Percentiles rank a stretch among this genome's conserved stretches.
Conservation (phyloP, 1,140 invertebrate species). For the Drosophila insularis region DNA sequence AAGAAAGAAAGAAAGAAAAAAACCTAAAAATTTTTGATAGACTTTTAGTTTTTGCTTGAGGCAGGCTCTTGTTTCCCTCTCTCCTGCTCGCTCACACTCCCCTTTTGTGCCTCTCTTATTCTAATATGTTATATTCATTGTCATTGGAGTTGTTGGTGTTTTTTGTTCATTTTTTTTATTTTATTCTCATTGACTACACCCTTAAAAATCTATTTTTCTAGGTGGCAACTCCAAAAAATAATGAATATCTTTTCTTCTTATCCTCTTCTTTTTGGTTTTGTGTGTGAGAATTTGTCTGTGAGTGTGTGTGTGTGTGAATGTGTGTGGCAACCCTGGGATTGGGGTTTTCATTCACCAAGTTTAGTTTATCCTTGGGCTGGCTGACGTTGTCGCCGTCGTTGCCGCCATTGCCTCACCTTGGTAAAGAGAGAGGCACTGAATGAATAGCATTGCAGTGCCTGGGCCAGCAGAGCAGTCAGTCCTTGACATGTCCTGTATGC, state of each 20-base stretch:
- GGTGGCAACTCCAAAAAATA: slow-evolving; percentile 33
- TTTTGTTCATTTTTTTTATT: slow-evolving; percentile 5
- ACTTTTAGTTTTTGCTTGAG: slow-evolving; percentile 78
- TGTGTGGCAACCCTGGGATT: slow-evolving; percentile 3
- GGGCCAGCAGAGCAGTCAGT: slow-evolving; percentile 31
- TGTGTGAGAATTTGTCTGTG: not conserved
- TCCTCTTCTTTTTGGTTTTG: slow-evolving; percentile 5
- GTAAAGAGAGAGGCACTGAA: slow-evolving; percentile 23
- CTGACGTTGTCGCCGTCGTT: slow-evolving; percentile 35
- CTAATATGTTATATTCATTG: slow-evolving; percentile 16
- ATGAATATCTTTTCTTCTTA: slow-evolving; percentile 10
- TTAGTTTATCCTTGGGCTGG: slow-evolving; percentile 40
- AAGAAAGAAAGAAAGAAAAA: slow-evolving; percentile 14
- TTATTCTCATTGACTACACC: slow-evolving; percentile 26
- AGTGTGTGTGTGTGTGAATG: not conserved
- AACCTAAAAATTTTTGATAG: slow-evolving; percentile 41
- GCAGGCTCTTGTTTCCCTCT: slow-evolving; percentile 53
- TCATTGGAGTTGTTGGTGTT: slow-evolving; percentile 20
- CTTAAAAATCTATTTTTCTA: not conserved
- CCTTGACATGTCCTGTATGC: slow-evolving; percentile 66
- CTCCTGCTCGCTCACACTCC: not conserved
- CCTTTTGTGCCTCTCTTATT: not conserved
- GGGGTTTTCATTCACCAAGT: slow-evolving; percentile 43
- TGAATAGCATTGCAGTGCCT: slow-evolving; percentile 35
- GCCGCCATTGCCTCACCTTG: slow-evolving; percentile 10